Percentiles rank a stretch among this genome's conserved stretches.
Conservation (phyloP, 2,113 vertebrate genomes). For the Chauna torquata region DNA sequence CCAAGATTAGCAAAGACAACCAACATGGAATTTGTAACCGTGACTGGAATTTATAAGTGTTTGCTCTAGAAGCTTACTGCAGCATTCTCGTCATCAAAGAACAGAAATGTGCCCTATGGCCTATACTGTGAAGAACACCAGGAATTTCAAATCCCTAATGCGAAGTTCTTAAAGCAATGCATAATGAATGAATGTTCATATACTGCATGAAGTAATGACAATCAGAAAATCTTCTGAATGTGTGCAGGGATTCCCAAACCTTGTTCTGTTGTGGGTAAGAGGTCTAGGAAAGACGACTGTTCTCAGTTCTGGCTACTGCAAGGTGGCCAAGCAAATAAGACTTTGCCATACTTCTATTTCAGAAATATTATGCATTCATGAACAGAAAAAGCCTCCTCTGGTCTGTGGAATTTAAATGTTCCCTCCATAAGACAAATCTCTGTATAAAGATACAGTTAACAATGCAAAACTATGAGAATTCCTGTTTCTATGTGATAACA, state of each 20-base stretch:
- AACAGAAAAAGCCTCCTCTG: neutral
- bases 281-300: neutral
- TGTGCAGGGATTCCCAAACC: neutral
- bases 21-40: neutral
- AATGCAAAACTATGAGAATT: neutral
- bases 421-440: neutral
- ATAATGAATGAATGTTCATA: neutral
- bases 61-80: neutral
- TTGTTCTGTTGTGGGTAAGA: neutral
- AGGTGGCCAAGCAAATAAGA: neutral
- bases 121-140: neutral
- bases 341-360: neutral
- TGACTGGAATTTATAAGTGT: neutral
- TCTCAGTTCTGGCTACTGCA: neutral
- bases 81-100: neutral
- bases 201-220: neutral
- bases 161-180: neutral
- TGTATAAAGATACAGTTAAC: constrained; percentile 17
- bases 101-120: neutral
- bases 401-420: neutral
- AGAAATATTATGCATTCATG: neutral
- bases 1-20: neutral
- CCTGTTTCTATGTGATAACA: constrained; percentile 42
- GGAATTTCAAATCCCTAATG: neutral
- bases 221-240: neutral